Conservation (phyloP, 1,140 invertebrate species). For the Andrena cerasifolii region DNA sequence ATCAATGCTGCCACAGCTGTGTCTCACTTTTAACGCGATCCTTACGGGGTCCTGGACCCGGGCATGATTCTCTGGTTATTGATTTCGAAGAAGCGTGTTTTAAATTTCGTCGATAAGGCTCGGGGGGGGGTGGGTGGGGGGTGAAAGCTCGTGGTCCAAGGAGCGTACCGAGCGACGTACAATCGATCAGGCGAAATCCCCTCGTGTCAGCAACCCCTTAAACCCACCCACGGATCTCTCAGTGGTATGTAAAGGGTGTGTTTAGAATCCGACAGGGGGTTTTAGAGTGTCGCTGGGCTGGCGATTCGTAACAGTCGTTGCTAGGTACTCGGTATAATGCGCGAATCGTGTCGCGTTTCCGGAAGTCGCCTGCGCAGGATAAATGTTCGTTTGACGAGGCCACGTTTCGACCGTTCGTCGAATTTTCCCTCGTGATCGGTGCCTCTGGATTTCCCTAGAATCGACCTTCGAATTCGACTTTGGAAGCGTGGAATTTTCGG, state of each 20-base stretch:
- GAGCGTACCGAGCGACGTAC: slow-evolving; percentile 57
- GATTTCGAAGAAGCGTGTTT: not conserved
- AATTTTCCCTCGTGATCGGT: not conserved
- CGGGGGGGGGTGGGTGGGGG: not conserved
- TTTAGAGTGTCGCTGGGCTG: slow-evolving; percentile 59
- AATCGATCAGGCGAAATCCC: slow-evolving; percentile 69
- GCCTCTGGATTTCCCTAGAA: not conserved
- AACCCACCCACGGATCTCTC: slow-evolving; percentile 64
- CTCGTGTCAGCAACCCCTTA: slow-evolving; percentile 65
- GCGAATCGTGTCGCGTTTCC: slow-evolving; percentile 74
- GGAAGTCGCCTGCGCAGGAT: slow-evolving; percentile 61
- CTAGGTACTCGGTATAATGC: slow-evolving; percentile 73
- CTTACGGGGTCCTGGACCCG: not conserved
- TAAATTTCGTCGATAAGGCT: slow-evolving; percentile 14
- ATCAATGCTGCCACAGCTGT: not conserved
- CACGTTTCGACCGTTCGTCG: not conserved
- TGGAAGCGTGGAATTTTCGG: too few relatives aligned
- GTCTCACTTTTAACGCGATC: not conserved
- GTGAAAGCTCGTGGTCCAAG: slow-evolving; percentile 41
- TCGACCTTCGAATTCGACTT: too few relatives aligned
- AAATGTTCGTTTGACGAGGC: slow-evolving; percentile 39
- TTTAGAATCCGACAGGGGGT: slow-evolving; percentile 68
- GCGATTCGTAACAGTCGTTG: slow-evolving; percentile 76
- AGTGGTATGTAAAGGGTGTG: slow-evolving; percentile 69
- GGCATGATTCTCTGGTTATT: too few relatives aligned